Conservation (phyloP, 2,797 vertebrate genomes). For the Thamnophis elegans region DNA sequence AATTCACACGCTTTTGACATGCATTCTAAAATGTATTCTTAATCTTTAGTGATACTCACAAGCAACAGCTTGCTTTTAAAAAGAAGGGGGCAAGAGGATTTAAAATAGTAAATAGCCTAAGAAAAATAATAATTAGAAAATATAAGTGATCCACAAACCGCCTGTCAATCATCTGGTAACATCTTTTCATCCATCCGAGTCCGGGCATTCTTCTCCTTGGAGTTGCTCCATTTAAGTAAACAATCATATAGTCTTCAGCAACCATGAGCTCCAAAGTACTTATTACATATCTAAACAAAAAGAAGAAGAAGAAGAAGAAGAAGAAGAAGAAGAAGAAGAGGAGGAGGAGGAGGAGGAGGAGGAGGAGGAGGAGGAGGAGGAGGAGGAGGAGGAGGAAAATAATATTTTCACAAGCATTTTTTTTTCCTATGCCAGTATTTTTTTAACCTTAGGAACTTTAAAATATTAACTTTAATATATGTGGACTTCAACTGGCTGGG, state of each 20-base stretch:
- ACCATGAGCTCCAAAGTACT: slow-evolving; percentile 98
- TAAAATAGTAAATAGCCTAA: background rate
- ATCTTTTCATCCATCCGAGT: slow-evolving; percentile 95
- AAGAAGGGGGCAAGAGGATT: background rate
- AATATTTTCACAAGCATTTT: background rate
- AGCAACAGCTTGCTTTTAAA: background rate
- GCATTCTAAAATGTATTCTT: background rate
- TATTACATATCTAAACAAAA: slow-evolving; percentile 86
- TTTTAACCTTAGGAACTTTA: background rate
- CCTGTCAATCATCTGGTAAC: slow-evolving; percentile 98
- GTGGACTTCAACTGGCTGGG: background rate
- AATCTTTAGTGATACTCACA: background rate
- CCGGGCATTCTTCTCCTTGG: slow-evolving; percentile 96
- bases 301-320: slow-evolving; percentile 35
- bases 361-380: too few species aligned
- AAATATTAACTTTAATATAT: background rate
- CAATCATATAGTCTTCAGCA: slow-evolving; percentile 97
- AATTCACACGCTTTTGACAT: background rate
- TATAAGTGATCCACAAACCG: slow-evolving; percentile 70
- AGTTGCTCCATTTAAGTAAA: slow-evolving; percentile 96
- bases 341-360: too few species aligned
- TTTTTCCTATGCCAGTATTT: background rate
- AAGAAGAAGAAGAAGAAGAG: too few species aligned
- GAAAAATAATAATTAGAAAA: background rate
- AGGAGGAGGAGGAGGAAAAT: too few species aligned